phyloP scores from a whole-genome alignment of 23 tunicate genomes.

The Ciona savignyi region DNA sequence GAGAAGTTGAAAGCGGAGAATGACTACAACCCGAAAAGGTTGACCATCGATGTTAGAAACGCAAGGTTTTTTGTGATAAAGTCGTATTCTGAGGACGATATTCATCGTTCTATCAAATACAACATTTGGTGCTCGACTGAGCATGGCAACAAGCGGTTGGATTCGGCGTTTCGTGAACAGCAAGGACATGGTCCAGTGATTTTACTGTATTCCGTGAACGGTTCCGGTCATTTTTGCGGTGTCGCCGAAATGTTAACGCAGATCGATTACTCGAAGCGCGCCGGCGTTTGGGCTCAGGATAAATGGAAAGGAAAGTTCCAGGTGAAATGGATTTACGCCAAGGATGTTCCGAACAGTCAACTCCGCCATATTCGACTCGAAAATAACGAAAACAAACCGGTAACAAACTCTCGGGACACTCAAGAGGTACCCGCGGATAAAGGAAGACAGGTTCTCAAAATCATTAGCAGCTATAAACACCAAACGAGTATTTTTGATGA shows the following conservation, averaged over 20 bases:
- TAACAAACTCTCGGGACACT: conserved; percentile 94
- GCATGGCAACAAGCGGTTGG: conserved; percentile 91
- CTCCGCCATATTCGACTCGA: conserved; percentile 97
- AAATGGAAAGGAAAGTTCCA: conserved; percentile 95
- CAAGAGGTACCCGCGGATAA: conserved; percentile 95
- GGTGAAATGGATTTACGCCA: conserved; percentile 95
- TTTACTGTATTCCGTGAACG: conserved; percentile 83
- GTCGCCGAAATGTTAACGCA: conserved; percentile 92
- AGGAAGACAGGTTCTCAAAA: conserved; percentile 85
- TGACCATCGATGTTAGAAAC: conserved; percentile 85
- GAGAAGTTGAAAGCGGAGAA: conserved; percentile 77
- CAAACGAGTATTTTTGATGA: conserved; percentile 93
- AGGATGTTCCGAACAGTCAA: conserved; percentile 88
- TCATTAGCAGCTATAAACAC: conserved; percentile 86
- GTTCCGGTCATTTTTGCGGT: conserved; percentile 96
- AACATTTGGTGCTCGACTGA: conserved; percentile 98
- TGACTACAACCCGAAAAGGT: conserved; percentile 86
- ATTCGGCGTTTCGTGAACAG: conserved; percentile 77
- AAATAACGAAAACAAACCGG: conserved; percentile 96
- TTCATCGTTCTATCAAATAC: conserved; percentile 92
- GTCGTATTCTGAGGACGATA: conserved; percentile 93
- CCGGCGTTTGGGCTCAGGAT: conserved; percentile 93
- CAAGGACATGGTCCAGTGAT: conserved; percentile 88
- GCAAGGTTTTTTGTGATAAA: conserved; percentile 92
- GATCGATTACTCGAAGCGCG: conserved; percentile 82